Base-by-base conservation (phyloP, 2,888 invertebrate species). In the Phlogophora meticulosa region DNA sequence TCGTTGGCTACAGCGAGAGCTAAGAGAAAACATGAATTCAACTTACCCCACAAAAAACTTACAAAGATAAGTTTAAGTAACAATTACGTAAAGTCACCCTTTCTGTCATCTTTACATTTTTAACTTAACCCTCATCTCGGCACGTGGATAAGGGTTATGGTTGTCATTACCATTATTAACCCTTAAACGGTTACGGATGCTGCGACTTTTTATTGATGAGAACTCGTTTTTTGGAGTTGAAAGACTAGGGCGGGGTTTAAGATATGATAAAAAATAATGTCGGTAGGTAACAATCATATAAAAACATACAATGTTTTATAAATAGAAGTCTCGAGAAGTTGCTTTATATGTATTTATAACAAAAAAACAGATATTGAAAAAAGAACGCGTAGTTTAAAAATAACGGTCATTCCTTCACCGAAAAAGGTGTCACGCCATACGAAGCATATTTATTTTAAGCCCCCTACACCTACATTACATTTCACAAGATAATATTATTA, bases 81-180 rank as follows among this genome's bases (percentile, higher is more conserved):
- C 63, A 80, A 80, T 80, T 80, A 79, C 40, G 57, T 67, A 76
- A 81, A 66, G 43, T 59, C 61, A 73, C 80, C 82, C 79, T 80
- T 78, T 81, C 61, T 70, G 66, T 72, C 79, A 79, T 73, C 70
- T 72, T 74, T 56, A 75, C 76, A 73, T 78, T 79, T 80, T 85
- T 80, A 76, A 76, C 85, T 89, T 88, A 91, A 92, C 93, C 92
- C 92, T 89, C 88, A 88, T 88, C 87, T 87, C 72, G 88, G 92
- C 94, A 92, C 93, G 94, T 92, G 94, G 88, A 90, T 83, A 84
- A 86, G 88, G 89, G 91, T 90, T 90, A 88, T 76, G 81, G 64
- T 84, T 83, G 76, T 80, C 86, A 88, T 89, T 87, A 85, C 82
- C 85, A 83, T 84, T 85, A 86, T 91, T 92, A 93, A 94, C 94